A percentile compares a stretch with the other conserved stretches of the same genome.
Evolutionary conservation across 1,140 invertebrate species (phyloP).

Genomic region (Goniozus legneri): DNA sequence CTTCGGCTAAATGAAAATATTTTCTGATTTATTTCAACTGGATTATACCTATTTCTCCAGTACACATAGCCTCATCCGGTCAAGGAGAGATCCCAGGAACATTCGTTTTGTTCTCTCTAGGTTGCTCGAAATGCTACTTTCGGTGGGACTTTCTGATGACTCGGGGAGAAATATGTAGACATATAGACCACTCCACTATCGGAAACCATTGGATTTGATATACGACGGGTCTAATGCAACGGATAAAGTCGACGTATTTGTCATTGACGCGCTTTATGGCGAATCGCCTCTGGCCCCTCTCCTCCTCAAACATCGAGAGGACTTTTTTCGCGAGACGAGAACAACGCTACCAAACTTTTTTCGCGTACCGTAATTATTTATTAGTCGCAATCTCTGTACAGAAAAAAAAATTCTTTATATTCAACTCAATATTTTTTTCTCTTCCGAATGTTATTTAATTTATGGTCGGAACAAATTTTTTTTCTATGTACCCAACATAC

Average conservation of each 20-base stretch:
- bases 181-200: constrained; percentile 19
- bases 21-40: too few relatives aligned
- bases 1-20: too few relatives aligned
- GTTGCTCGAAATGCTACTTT: too few relatives aligned
- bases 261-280: constrained; percentile 21
- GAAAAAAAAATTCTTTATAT: neutral
- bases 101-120: too few relatives aligned
- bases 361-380: neutral
- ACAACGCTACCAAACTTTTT: neutral
- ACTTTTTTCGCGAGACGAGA: neutral
- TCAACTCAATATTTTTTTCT: constrained; percentile 5
- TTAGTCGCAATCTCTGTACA: neutral
- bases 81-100: too few relatives aligned
- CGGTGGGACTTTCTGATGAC: too few relatives aligned
- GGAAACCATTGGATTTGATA: constrained; percentile 15
- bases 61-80: too few relatives aligned
- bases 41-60: too few relatives aligned
- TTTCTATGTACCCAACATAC: too few relatives aligned
- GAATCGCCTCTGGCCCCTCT: constrained; percentile 9
- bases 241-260: constrained; percentile 21
- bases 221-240: constrained; percentile 19
- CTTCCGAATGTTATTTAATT: constrained; percentile 8
- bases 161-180: too few relatives aligned
- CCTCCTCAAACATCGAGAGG: neutral
- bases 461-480: constrained; percentile 9